These are phyloP conservation scores for Sepiola atlantica DNA, from an alignment of 2,888 invertebrate genomes.

Conservation along the genomic window DNA sequence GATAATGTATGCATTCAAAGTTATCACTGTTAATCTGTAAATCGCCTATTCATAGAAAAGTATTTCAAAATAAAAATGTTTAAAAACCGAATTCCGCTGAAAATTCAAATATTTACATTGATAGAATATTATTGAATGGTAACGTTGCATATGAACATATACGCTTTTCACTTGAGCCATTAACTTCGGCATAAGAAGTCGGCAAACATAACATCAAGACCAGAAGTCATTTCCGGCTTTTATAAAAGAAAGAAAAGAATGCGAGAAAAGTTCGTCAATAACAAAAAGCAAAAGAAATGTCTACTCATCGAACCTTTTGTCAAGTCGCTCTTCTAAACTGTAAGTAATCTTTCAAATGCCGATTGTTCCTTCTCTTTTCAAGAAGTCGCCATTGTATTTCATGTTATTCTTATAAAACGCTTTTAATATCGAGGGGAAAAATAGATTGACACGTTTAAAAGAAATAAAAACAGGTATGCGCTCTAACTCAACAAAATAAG, in stretches of 20 bases:
- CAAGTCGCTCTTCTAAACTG: not conserved
- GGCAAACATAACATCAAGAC: not conserved
- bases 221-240: conserved; percentile 1
- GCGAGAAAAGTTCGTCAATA: not conserved
- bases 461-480: not conserved
- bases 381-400: not conserved
- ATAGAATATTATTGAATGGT: not conserved
- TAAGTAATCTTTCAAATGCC: not conserved
- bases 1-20: not conserved
- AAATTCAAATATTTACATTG: not conserved
- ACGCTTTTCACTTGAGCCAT: not conserved
- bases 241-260: not conserved
- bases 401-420: not conserved
- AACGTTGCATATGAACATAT: not conserved
- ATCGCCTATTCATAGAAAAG: not conserved
- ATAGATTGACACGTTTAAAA: not conserved
- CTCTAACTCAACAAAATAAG: not conserved
- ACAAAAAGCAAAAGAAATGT: not conserved
- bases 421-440: not conserved
- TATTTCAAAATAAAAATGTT: not conserved
- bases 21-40: not conserved
- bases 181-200: not conserved
- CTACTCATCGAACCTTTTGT: not conserved
- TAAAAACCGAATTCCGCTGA: not conserved
- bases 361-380: conserved; percentile 32